Conservation (phyloP, 2,797 vertebrate genomes). For the Podarcis lilfordi region DNA sequence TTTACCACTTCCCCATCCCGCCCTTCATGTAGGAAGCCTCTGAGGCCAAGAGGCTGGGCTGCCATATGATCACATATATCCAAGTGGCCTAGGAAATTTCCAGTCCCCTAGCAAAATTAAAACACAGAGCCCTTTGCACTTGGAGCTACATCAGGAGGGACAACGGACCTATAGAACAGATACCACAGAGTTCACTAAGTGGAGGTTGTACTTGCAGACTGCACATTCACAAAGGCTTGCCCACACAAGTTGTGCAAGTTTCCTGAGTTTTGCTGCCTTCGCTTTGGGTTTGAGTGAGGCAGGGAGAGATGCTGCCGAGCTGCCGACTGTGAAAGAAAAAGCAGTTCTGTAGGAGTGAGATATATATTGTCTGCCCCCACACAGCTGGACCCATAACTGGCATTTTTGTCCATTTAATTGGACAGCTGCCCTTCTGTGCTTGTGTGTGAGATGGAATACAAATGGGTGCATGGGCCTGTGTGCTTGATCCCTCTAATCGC, state of each 20-base stretch:
- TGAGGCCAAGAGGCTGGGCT: background rate
- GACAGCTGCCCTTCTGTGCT: constrained; percentile 19
- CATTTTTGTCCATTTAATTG: constrained; percentile 25
- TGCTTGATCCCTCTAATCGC: background rate
- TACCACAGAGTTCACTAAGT: background rate
- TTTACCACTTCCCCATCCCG: background rate
- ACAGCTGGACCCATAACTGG: background rate
- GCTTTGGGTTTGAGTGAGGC: background rate
- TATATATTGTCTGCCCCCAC: background rate
- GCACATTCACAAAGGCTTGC: too few relatives aligned
- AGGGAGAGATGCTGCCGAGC: constrained; percentile 10
- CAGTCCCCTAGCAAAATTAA: background rate
- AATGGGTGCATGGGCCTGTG: rapidly evolving
- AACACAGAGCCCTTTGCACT: background rate
- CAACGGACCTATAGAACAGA: background rate
- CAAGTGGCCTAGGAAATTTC: background rate
- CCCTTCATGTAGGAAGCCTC: background rate
- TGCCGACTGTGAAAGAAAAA: background rate
- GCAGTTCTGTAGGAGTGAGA: background rate
- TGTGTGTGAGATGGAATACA: background rate
- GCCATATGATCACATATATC: background rate
- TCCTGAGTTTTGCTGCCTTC: background rate
- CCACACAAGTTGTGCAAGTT: background rate
- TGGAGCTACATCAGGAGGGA: background rate
- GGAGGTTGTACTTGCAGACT: background rate